These are phyloP conservation scores for Acrobeloides nanus DNA, from an alignment of 2,888 invertebrate species.

Conservation along the genomic window DNA sequence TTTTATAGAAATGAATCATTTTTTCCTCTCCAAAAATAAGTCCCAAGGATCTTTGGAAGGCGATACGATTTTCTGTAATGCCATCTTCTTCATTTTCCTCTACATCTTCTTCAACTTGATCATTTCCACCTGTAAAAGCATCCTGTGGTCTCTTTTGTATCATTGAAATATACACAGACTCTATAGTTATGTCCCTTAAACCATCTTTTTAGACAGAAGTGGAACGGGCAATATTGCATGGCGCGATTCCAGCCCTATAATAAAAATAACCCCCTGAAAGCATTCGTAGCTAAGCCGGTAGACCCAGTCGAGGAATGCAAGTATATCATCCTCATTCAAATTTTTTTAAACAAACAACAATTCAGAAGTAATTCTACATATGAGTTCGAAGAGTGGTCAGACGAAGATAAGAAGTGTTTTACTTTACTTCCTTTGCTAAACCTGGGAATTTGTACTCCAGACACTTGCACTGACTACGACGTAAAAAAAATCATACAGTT, in stretches of 20 bases:
- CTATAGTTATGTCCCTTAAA: no score
- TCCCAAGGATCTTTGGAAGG: no score
- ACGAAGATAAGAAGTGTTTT: constrained; percentile 46
- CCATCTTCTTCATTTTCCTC: no score
- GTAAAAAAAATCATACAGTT: constrained; percentile 43
- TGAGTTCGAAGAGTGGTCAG: constrained; percentile 25
- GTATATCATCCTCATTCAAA: constrained; percentile 10
- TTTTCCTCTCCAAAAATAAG: no score
- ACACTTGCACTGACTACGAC: constrained; percentile 52
- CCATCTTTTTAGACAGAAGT: constrained; percentile 33
- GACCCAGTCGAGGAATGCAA: constrained; percentile 26
- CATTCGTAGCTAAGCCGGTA: constrained; percentile 17
- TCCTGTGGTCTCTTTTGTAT: no score
- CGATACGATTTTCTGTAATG: no score
- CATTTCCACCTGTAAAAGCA: no score
- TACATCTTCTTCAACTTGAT: no score
- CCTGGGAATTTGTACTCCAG: constrained; percentile 53
- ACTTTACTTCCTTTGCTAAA: constrained; percentile 47
- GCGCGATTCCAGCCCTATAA: constrained; percentile 49
- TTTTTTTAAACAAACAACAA: neutral
- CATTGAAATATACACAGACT: no score
- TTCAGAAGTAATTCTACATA: constrained; percentile 17
- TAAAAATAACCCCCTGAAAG: constrained; percentile 47
- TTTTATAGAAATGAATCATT: no score
- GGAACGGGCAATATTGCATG: constrained; percentile 53